Evolutionary conservation across 2,113 vertebrate species (phyloP), one percentile per base, ranked within the genome.

Genomic region (Bufo gargarizans): DNA sequence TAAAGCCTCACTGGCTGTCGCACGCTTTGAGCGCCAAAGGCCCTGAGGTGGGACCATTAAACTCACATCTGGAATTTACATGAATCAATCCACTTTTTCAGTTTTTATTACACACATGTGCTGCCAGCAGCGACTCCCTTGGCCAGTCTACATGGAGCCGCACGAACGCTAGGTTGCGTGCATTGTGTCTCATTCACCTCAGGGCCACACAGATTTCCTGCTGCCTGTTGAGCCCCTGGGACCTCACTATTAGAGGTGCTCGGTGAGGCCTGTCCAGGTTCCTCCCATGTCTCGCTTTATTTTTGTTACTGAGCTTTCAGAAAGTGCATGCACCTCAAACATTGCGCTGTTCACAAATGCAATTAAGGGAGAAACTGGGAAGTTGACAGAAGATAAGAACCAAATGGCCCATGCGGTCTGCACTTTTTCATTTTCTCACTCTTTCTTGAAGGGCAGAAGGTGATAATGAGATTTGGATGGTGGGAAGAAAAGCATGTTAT

Each of bases 61-160:
- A 71, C 47, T 19, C 56, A 69, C 85, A 84, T 80, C 86, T 87
- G 86, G 74, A 84, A 79, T 80, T 84, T 61, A 63, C 81, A 90
- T 88, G 85, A 84, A 83, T 45, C 53, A 45, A 43, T 33, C 67
- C 86, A 0, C 43, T 67, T 49, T 61, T 65, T 50, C 59, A 53
- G 11, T 49, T 50, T 77, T 88, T 77, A 84, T 88, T 88, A 58
- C 58, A 77, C 86, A 82, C 81, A 77, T 81, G 47, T 88, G 80
- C 72, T 67, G 87, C 72, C 71, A 84, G 69, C 59, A 45, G 82
- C 14, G 4, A 74, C 43, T 89, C 81, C 56, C 33, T 84, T 84
- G 87, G 87, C 87, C 81, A 77, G 87, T 53, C 82, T 56, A 63
- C 2, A 53, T 89, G 87, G 87, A 89, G 87, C 87, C 86, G 22